Evolutionary conservation across 1,140 invertebrate genomes (phyloP).

Genomic region (Drosophila biarmipes): DNA sequence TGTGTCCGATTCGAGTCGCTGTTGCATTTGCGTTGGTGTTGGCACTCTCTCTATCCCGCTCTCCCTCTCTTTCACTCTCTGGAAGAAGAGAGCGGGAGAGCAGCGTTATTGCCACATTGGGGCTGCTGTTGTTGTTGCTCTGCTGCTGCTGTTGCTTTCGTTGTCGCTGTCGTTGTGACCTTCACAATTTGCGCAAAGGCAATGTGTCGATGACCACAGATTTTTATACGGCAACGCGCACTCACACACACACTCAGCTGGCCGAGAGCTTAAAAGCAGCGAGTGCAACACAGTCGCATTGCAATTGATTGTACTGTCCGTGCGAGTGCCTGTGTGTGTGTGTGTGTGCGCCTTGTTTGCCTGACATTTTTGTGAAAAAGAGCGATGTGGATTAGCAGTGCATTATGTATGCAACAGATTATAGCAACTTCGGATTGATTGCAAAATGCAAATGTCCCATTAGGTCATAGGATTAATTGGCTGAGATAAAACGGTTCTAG

Average conservation of each 20-base stretch:
- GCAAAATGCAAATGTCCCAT: constrained; percentile 29
- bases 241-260: constrained; percentile 31
- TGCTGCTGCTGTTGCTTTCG: constrained; percentile 29
- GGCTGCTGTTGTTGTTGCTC: constrained; percentile 42
- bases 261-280: constrained; percentile 66
- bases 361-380: constrained; percentile 47
- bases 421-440: constrained; percentile 30
- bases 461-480: constrained; percentile 34
- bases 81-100: constrained; percentile 39
- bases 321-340: constrained; percentile 4
- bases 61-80: constrained; percentile 3
- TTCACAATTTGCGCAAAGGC: constrained; percentile 85
- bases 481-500: constrained; percentile 21
- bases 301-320: constrained; percentile 64
- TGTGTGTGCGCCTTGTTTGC: constrained; percentile 23
- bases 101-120: constrained; percentile 67
- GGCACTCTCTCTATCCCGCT: constrained; percentile 7
- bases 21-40: constrained; percentile 38
- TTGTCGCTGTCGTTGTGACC: constrained; percentile 84
- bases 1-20: constrained; percentile 28
- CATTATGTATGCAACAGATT: constrained; percentile 49
- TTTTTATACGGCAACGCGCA: constrained; percentile 75
- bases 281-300: constrained; percentile 74
- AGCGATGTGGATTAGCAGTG: constrained; percentile 32
- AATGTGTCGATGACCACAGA: constrained; percentile 85